Evolutionary conservation across 2,113 vertebrate species (phyloP).

Genomic region (Lampris incognitus): DNA sequence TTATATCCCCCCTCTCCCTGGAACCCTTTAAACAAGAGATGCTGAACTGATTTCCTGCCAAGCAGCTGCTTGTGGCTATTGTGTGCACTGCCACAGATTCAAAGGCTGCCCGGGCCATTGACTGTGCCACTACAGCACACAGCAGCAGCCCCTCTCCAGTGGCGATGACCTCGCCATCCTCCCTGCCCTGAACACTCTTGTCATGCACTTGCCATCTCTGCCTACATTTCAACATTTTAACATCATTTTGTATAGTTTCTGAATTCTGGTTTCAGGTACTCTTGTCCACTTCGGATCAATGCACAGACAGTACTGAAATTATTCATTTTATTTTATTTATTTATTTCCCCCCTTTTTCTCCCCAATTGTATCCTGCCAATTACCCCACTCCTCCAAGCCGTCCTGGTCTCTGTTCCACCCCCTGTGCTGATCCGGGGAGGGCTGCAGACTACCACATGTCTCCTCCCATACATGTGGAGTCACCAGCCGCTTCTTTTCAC

Average conservation of each 20-base stretch:
- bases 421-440: too few relatives aligned
- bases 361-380: too few relatives aligned
- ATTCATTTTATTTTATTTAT: too few relatives aligned
- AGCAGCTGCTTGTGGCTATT: slow-evolving; percentile 55
- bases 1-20: slow-evolving; percentile 31
- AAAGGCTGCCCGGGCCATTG: slow-evolving; percentile 52
- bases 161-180: slow-evolving; percentile 20
- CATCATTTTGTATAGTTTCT: neutral
- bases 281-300: too few relatives aligned
- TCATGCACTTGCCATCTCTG: slow-evolving; percentile 4
- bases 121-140: slow-evolving; percentile 43
- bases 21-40: slow-evolving; percentile 68
- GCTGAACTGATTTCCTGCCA: slow-evolving; percentile 70
- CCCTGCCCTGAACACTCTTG: neutral
- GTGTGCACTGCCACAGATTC: slow-evolving; percentile 43
- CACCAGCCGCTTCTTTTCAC: too few relatives aligned
- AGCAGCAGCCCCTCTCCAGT: slow-evolving; percentile 18
- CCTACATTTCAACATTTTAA: neutral
- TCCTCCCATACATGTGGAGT: too few relatives aligned
- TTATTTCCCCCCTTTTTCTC: too few relatives aligned
- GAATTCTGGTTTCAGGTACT: neutral
- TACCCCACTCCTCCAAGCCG: too few relatives aligned
- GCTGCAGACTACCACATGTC: too few relatives aligned
- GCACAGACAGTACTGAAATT: too few relatives aligned
- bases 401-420: too few relatives aligned